phyloP scores from a whole-genome alignment of 2,113 vertebrate species.

The Phalacrocorax aristotelis region DNA sequence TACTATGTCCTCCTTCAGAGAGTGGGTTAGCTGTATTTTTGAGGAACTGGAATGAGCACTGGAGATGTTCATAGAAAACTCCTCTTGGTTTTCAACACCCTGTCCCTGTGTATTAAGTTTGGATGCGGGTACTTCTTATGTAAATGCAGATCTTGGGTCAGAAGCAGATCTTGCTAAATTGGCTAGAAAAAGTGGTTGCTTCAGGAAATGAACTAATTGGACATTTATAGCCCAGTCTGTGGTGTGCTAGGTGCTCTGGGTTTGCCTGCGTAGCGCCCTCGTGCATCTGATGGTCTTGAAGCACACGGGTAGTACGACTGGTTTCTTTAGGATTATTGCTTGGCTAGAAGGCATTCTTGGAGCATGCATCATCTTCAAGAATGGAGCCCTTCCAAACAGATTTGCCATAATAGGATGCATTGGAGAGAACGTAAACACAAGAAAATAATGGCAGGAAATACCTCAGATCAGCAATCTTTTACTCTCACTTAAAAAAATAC shows the following conservation, averaged over 20 bases:
- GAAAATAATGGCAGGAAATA: constrained; percentile 60
- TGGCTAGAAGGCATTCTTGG: constrained; percentile 15
- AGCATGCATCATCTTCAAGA: background rate
- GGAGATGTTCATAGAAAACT: background rate
- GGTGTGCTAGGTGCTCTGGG: background rate
- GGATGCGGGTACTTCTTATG: background rate
- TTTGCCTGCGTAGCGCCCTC: background rate
- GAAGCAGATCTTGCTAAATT: background rate
- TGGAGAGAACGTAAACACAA: constrained; percentile 26
- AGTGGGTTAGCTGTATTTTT: background rate
- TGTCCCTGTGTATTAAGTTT: background rate
- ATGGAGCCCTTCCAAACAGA: constrained; percentile 2
- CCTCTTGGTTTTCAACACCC: background rate
- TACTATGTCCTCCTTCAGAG: constrained; percentile 19
- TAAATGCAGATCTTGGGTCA: background rate
- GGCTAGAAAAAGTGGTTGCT: background rate
- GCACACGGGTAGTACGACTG: accelerated
- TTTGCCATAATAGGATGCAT: constrained; percentile 31
- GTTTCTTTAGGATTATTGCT: background rate
- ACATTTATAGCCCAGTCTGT: background rate
- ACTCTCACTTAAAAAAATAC: constrained; percentile 27
- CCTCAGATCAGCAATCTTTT: background rate
- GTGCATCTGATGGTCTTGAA: background rate
- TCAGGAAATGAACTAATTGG: background rate
- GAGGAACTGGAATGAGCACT: background rate